These are phyloP conservation scores for Calliphora vicina DNA, from an alignment of 1,140 invertebrate species.

Conservation along the genomic window DNA sequence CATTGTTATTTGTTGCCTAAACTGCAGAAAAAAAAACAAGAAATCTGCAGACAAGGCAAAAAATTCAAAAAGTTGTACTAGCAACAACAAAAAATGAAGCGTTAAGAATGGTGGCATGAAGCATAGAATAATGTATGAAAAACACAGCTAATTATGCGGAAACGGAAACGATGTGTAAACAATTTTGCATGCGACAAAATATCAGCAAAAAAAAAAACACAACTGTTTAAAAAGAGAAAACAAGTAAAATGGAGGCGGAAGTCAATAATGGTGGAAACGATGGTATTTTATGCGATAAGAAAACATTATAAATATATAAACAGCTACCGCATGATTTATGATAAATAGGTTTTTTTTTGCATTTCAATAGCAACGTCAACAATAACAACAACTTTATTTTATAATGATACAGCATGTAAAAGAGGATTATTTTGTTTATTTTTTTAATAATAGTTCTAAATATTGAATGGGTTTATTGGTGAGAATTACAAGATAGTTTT, in stretches of 20 bases:
- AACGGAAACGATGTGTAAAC: conserved; percentile 12
- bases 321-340: neutral
- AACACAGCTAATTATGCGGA: neutral
- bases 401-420: too few species aligned
- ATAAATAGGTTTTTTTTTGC: neutral
- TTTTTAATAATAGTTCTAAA: too few species aligned
- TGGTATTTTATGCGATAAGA: neutral
- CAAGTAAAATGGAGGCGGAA: neutral
- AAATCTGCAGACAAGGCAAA: neutral
- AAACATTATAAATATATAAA: neutral
- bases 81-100: neutral
- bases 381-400: too few species aligned
- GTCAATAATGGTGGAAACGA: neutral
- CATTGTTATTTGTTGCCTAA: too few species aligned
- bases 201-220: neutral
- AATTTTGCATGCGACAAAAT: conserved; percentile 10
- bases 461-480: too few species aligned
- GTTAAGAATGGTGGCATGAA: neutral
- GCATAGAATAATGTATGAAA: neutral
- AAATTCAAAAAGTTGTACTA: neutral
- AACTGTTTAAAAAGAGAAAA: neutral
- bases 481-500: too few species aligned
- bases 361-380: too few species aligned
- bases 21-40: too few species aligned
- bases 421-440: too few species aligned